Evolutionary conservation across 2,113 vertebrate species (phyloP).

Genomic region (Rhagologus leucostigma): DNA sequence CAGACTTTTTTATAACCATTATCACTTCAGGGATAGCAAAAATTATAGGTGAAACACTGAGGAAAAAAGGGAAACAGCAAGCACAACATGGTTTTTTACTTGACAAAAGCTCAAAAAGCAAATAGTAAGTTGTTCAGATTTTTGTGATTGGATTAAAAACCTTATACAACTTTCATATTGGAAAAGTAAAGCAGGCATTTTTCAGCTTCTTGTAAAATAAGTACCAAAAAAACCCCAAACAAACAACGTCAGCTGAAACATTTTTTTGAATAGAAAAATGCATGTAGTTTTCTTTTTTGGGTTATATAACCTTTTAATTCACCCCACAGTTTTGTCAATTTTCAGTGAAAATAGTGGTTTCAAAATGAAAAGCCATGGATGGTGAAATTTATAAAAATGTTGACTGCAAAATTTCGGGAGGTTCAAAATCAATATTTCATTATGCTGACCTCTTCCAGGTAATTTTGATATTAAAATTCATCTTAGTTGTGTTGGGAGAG

Average conservation of each 20-base stretch:
- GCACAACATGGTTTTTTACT: neutral
- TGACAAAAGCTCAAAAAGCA: neutral
- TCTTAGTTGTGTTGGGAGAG: neutral
- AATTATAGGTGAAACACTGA: neutral
- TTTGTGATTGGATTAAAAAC: neutral
- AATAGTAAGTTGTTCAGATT: neutral
- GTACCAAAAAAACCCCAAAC: accelerated
- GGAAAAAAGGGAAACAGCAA: neutral
- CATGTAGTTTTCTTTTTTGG: neutral
- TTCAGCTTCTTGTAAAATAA: neutral
- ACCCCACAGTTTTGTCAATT: neutral
- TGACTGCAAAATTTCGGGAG: neutral
- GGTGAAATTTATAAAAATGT: neutral
- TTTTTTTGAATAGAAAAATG: neutral
- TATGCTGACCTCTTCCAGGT: neutral
- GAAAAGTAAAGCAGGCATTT: neutral
- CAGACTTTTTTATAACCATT: neutral
- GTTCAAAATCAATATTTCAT: neutral
- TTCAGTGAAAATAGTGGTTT: neutral
- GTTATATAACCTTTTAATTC: neutral
- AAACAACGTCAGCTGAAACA: neutral
- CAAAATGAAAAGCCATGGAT: neutral
- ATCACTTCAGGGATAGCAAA: neutral
- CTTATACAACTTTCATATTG: neutral
- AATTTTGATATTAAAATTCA: neutral